Evolutionary conservation across 2,888 invertebrate species (phyloP).

Genomic region (Lapara coniferarum): DNA sequence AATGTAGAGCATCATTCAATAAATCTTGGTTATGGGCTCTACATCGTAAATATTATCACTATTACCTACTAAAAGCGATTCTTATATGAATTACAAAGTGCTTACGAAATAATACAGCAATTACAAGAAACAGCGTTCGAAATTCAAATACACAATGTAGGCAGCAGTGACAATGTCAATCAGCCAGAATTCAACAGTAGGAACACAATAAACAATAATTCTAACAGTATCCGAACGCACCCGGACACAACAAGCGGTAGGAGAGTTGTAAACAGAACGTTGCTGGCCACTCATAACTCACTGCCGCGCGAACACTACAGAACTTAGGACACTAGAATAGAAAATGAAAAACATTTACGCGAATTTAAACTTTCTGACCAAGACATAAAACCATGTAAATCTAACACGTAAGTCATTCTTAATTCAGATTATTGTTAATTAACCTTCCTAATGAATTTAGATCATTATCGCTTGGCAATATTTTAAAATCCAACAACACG

Average conservation of each 20-base stretch:
- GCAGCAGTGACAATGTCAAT: constrained; percentile 35
- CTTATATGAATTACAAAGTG: neutral
- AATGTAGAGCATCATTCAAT: no score
- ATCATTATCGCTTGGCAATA: constrained; percentile 48
- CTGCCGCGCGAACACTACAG: constrained; percentile 31
- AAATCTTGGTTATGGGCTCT: no score
- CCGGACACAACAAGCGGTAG: constrained; percentile 56
- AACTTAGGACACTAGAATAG: constrained; percentile 34
- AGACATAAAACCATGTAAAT: constrained; percentile 13
- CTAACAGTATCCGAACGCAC: constrained; percentile 52
- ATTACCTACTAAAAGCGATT: neutral
- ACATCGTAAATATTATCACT: no score
- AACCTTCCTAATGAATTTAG: constrained; percentile 48
- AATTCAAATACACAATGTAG: neutral
- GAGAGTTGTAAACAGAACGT: constrained; percentile 54
- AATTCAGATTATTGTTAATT: constrained; percentile 48
- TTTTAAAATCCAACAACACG: constrained; percentile 36
- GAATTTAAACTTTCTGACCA: constrained; percentile 7
- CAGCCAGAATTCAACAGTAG: constrained; percentile 43
- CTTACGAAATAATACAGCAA: neutral
- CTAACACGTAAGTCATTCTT: constrained; percentile 48
- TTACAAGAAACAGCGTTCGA: neutral
- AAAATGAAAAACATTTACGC: constrained; percentile 24
- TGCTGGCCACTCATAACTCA: constrained; percentile 54
- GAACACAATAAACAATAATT: constrained; percentile 56